A percentile compares a stretch with the other conserved stretches of the same genome.
These are phyloP conservation scores for Sitobion miscanthi DNA, from an alignment of 1,140 invertebrate genomes.

Conservation along the genomic window DNA sequence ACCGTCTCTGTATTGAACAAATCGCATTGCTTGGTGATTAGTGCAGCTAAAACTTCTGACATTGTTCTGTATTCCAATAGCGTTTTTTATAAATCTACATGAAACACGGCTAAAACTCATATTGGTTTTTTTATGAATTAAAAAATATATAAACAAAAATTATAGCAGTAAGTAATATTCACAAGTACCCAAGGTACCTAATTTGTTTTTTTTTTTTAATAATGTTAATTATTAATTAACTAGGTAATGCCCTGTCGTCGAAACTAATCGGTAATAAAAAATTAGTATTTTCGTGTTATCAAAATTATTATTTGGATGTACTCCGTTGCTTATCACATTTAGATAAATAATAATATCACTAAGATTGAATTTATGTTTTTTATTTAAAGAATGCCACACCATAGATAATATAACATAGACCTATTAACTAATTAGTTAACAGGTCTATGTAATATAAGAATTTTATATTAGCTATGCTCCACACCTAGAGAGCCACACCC, in stretches of 20 bases:
- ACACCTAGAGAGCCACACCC: too few species aligned
- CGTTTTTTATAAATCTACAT: neutral
- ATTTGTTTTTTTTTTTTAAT: neutral
- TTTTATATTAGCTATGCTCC: too few species aligned
- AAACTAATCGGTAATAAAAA: neutral
- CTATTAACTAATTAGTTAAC: too few species aligned
- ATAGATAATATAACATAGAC: too few species aligned
- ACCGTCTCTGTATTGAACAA: slow-evolving; percentile 23
- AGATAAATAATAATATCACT: too few species aligned
- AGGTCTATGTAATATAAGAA: too few species aligned
- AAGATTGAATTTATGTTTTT: too few species aligned
- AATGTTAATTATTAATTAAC: neutral
- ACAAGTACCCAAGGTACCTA: neutral
- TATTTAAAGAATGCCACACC: too few species aligned
- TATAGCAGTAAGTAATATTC: neutral
- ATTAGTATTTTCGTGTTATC: neutral
- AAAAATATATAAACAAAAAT: neutral
- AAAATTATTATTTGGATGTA: too few species aligned
- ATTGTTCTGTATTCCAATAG: neutral
- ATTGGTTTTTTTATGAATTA: neutral
- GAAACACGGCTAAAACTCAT: neutral
- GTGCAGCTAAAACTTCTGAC: neutral
- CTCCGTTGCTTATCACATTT: too few species aligned
- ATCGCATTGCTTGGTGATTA: neutral
- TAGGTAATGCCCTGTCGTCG: too few species aligned